A percentile compares a stretch with the other conserved stretches of the same genome.
Evolutionary conservation across 2,797 vertebrate genomes (phyloP).

Genomic region (Myotis planiceps): DNA sequence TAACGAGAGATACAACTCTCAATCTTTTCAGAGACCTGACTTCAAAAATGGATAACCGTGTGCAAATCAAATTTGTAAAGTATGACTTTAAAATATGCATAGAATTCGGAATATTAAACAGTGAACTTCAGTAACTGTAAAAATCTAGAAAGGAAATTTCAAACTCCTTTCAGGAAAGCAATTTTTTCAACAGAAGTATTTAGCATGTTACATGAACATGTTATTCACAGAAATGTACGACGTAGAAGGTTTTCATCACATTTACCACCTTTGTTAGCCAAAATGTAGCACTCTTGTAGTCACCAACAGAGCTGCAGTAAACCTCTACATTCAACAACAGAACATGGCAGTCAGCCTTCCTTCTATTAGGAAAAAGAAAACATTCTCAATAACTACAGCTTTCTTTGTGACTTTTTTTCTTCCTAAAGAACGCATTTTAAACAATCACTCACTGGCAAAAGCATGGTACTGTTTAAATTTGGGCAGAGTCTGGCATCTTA

Average conservation of each 20-base stretch:
- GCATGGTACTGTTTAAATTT: neutral
- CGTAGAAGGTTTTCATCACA: constrained; percentile 83
- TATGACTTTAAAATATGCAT: neutral
- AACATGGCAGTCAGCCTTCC: constrained; percentile 59
- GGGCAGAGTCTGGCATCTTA: constrained; percentile 36
- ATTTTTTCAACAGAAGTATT: constrained; percentile 81
- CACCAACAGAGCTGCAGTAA: constrained; percentile 71
- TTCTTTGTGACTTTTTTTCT: constrained; percentile 11
- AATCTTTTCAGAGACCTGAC: neutral
- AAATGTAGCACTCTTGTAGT: constrained; percentile 78
- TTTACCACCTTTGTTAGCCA: constrained; percentile 84
- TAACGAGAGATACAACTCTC: neutral
- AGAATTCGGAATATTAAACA: constrained; percentile 13
- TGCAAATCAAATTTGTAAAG: neutral
- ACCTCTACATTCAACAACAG: constrained; percentile 73
- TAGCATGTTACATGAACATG: constrained; percentile 84
- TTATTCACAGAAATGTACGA: constrained; percentile 84
- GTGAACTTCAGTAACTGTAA: constrained; percentile 57
- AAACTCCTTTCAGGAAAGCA: constrained; percentile 79
- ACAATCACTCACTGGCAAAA: constrained; percentile 47
- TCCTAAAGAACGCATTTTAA: constrained; percentile 23
- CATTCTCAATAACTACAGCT: neutral
- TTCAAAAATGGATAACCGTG: neutral
- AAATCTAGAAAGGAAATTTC: constrained; percentile 68
- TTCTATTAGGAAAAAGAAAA: constrained; percentile 33